A percentile compares a stretch with the other conserved stretches of the same genome.
These are phyloP conservation scores for Parazoanthus darwini DNA, from an alignment of 92 coral and sea anemone genomes.

Conservation along the genomic window DNA sequence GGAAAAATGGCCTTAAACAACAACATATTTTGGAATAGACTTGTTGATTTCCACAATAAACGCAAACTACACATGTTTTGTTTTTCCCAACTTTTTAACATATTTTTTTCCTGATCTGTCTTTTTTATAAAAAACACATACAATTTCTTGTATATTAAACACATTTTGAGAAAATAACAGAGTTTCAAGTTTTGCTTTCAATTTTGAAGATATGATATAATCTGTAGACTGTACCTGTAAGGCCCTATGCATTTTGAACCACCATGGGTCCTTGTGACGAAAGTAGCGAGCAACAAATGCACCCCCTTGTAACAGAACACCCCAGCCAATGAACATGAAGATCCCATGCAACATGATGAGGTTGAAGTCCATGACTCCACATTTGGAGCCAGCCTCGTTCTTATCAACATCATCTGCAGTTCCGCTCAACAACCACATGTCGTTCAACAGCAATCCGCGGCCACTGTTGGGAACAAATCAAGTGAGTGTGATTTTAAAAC, in stretches of 20 bases:
- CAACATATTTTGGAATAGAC: too few relatives aligned
- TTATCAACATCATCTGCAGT: conserved; percentile 66
- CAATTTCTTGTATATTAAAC: too few relatives aligned
- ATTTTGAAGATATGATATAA: not conserved
- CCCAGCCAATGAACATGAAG: conserved; percentile 99
- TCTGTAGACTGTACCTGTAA: conserved; percentile 67
- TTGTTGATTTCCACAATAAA: too few relatives aligned
- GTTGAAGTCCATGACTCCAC: conserved; percentile 74
- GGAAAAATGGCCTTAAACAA: too few relatives aligned
- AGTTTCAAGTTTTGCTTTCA: not conserved
- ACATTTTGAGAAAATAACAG: not conserved
- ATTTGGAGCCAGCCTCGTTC: conserved; percentile 62
- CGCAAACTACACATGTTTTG: too few relatives aligned
- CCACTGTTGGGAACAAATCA: conserved; percentile 15
- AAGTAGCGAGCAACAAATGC: conserved; percentile 95
- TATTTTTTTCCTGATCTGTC: too few relatives aligned
- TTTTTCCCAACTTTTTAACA: too few relatives aligned
- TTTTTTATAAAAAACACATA: too few relatives aligned
- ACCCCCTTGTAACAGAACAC: conserved; percentile 85
- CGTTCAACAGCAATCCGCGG: conserved; percentile 59
- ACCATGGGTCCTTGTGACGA: conserved; percentile 90
- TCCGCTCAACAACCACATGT: conserved; percentile 87
- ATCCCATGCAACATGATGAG: conserved; percentile 86
- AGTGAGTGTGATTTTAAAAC: not conserved
- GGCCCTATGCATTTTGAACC: conserved; percentile 97